Evolutionary conservation across 2,888 invertebrate species (phyloP).

Genomic region (Ectemnius continuus): DNA sequence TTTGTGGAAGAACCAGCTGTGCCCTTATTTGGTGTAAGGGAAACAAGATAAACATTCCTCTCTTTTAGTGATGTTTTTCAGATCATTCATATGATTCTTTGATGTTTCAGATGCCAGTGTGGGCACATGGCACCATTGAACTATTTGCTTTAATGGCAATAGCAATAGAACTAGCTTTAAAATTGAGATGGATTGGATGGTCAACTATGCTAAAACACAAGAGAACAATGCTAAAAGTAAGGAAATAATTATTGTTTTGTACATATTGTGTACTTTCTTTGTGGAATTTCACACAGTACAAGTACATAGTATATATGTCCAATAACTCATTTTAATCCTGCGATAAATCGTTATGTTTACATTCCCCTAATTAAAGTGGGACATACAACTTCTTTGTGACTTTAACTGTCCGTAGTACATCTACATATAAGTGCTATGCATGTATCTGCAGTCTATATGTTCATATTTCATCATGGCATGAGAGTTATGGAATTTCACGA

Average conservation of each 20-base stretch:
- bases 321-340: too few relatives aligned
- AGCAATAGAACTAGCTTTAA: slow-evolving; percentile 87
- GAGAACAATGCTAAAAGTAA: slow-evolving; percentile 91
- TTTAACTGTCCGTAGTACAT: background rate
- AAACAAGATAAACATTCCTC: background rate
- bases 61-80: background rate
- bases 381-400: background rate
- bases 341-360: slow-evolving; percentile 10
- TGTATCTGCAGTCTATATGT: slow-evolving; percentile 9
- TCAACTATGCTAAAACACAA: slow-evolving; percentile 90
- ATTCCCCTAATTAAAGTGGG: slow-evolving; percentile 21
- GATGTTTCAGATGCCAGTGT: slow-evolving; percentile 83
- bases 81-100: slow-evolving; percentile 13
- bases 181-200: slow-evolving; percentile 92
- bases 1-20: slow-evolving; percentile 91
- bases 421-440: background rate
- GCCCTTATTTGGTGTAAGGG: slow-evolving; percentile 82
- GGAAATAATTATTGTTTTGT: slow-evolving; percentile 9
- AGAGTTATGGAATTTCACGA: slow-evolving; percentile 20
- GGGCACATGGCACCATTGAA: slow-evolving; percentile 90
- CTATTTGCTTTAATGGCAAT: slow-evolving; percentile 87
- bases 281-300: background rate
- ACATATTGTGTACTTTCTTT: background rate
- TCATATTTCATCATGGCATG: slow-evolving; percentile 1
- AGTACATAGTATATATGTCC: too few relatives aligned